phyloP scores from a whole-genome alignment of 2,888 invertebrate genomes.

The Caradrina clavipalpis region DNA sequence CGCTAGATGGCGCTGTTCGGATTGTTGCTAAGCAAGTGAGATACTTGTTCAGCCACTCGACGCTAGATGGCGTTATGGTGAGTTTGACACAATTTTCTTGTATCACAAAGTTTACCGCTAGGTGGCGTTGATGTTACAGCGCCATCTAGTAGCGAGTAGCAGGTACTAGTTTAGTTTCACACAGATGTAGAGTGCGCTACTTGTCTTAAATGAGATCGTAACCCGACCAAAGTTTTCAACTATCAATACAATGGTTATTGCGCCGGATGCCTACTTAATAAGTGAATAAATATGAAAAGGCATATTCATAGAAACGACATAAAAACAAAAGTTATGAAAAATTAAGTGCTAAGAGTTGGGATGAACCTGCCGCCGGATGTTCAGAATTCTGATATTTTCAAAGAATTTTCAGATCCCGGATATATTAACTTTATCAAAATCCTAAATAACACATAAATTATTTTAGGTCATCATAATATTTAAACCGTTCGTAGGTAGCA shows the following conservation, averaged over 20 bases:
- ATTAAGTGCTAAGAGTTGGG: too few species aligned
- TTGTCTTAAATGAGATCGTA: constrained; percentile 27
- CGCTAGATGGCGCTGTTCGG: constrained; percentile 84
- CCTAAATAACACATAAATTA: too few species aligned
- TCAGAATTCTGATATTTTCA: too few species aligned
- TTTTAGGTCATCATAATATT: too few species aligned
- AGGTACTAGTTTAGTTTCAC: constrained; percentile 36
- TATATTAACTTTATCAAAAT: too few species aligned
- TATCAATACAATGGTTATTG: not conserved
- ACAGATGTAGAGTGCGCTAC: constrained; percentile 73
- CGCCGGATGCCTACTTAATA: not conserved
- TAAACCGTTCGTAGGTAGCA: too few species aligned
- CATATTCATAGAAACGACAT: too few species aligned
- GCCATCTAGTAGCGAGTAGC: constrained; percentile 70
- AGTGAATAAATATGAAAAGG: not conserved
- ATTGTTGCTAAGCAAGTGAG: constrained; percentile 78
- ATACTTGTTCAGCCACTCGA: constrained; percentile 75
- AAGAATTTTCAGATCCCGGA: too few species aligned
- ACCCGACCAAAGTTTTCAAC: not conserved
- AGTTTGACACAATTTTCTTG: constrained; percentile 58
- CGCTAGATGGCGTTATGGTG: constrained; percentile 82
- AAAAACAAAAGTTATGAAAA: too few species aligned
- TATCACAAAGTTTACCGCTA: accelerated
- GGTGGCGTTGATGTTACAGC: constrained; percentile 64
- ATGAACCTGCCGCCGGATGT: too few species aligned